Percentiles rank a stretch among this genome's conserved stretches.
These are phyloP conservation scores for Loripinus fragilis DNA, from an alignment of 2,888 invertebrate species.

Conservation along the genomic window DNA sequence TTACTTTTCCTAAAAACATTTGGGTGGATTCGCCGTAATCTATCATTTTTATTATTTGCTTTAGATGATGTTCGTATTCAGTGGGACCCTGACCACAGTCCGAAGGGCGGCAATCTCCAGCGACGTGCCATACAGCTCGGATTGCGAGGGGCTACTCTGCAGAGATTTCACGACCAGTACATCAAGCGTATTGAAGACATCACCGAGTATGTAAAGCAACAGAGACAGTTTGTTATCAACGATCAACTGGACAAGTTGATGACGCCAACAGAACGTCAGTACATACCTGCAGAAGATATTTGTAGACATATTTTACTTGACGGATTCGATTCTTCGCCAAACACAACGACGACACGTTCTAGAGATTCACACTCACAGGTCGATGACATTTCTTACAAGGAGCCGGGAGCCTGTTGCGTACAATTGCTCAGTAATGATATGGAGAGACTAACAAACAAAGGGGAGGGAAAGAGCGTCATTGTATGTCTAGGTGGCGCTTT, in stretches of 20 bases:
- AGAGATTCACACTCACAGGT: not conserved
- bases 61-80: slow-evolving; percentile 67
- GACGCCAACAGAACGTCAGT: slow-evolving; percentile 61
- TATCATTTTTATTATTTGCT: not conserved
- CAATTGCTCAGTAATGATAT: slow-evolving; percentile 1
- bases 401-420: not conserved
- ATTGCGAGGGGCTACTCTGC: slow-evolving; percentile 65
- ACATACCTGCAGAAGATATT: slow-evolving; percentile 40
- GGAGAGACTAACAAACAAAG: not conserved
- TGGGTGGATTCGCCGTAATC: no score
- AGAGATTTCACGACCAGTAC: slow-evolving; percentile 64
- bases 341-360: not conserved
- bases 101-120: slow-evolving; percentile 55
- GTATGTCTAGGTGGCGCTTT: no score
- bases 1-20: no score
- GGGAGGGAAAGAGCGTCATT: not conserved
- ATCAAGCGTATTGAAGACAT: slow-evolving; percentile 71
- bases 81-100: slow-evolving; percentile 78
- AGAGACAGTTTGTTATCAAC: slow-evolving; percentile 47
- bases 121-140: slow-evolving; percentile 77
- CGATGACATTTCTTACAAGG: not conserved
- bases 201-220: slow-evolving; percentile 71
- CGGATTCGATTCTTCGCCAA: not conserved
- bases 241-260: slow-evolving; percentile 47
- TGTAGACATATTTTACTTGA: slow-evolving; percentile 46